A percentile compares a stretch with the other conserved stretches of the same genome.
Evolutionary conservation across 2,888 invertebrate genomes (phyloP).

Genomic region (Ernsta delagoae): DNA sequence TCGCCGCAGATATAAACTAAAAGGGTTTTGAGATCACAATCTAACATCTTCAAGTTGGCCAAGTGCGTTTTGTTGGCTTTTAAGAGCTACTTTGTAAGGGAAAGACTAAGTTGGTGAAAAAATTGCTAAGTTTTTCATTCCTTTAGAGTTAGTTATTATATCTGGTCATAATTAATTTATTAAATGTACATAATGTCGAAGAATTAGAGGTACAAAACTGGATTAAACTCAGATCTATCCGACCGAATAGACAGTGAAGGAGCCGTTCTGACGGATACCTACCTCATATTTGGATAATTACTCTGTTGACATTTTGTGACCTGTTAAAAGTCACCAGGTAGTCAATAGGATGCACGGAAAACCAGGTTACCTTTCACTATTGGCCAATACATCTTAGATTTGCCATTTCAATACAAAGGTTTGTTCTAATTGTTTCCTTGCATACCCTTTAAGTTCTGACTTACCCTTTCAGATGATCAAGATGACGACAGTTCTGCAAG

Average conservation of each 20-base stretch:
- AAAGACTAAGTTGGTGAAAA: no score
- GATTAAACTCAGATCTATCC: background rate
- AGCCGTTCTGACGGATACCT: background rate
- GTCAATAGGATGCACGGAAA: conserved; percentile 12
- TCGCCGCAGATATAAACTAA: background rate
- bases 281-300: conserved; percentile 9
- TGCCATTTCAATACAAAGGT: background rate
- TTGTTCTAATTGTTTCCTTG: background rate
- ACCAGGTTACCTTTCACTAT: conserved; percentile 16
- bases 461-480: background rate
- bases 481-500: background rate
- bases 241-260: no score
- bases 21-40: background rate
- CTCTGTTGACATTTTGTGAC: conserved; percentile 13
- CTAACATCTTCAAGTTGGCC: background rate
- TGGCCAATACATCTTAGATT: conserved; percentile 5
- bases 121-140: background rate
- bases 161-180: background rate
- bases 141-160: background rate
- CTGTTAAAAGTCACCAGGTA: conserved; percentile 8
- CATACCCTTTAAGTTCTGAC: background rate
- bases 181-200: no score
- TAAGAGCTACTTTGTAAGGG: background rate
- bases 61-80: background rate
- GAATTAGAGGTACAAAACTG: background rate